phyloP scores from a whole-genome alignment of 2,113 vertebrate species.

The Athene noctua region DNA sequence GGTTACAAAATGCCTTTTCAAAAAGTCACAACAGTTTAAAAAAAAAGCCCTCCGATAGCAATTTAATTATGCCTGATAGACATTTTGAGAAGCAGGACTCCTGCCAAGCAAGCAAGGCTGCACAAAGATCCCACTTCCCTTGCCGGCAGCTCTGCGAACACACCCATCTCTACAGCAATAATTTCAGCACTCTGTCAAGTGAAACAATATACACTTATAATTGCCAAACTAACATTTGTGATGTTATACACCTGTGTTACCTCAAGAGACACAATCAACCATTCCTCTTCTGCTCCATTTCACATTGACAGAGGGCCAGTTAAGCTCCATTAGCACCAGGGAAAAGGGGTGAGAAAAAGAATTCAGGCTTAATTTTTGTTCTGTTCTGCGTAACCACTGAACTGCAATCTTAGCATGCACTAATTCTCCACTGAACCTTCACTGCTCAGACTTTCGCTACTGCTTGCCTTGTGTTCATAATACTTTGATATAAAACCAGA shows the following conservation, averaged over 20 bases:
- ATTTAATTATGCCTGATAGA: neutral
- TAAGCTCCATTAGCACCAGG: neutral
- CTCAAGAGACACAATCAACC: fast-evolving
- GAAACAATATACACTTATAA: neutral
- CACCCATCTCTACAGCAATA: neutral
- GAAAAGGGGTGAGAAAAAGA: neutral
- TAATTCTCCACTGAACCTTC: neutral
- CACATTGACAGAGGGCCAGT: neutral
- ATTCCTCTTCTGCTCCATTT: neutral
- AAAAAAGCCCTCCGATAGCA: neutral
- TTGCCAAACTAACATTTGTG: neutral
- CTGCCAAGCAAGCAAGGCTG: neutral
- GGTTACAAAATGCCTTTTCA: neutral
- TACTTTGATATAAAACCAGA: neutral
- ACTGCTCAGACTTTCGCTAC: neutral
- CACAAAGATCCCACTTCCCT: neutral
- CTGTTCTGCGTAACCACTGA: neutral
- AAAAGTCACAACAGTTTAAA: neutral
- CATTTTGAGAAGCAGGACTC: neutral
- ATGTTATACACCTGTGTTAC: neutral
- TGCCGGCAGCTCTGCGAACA: neutral
- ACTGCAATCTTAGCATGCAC: neutral
- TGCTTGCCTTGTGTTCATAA: neutral
- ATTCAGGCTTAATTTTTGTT: neutral
- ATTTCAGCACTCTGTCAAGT: neutral